Evolutionary conservation across 2,113 vertebrate genomes (phyloP), one percentile per base, ranked within the genome.

Genomic region (Podarcis raffonei): DNA sequence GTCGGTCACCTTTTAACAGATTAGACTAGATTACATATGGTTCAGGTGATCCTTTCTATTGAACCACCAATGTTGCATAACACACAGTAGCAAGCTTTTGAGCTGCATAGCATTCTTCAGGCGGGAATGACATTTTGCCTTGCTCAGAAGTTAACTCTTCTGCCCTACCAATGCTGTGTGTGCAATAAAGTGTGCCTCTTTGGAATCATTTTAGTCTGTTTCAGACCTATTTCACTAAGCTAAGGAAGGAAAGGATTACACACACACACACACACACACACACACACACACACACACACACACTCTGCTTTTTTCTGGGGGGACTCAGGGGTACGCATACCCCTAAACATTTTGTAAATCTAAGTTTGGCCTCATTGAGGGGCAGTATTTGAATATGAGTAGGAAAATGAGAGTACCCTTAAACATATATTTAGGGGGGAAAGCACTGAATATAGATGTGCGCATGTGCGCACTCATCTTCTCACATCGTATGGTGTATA

Each of bases 401-500:
- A 53, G 11, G 48, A 53, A 53, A 53, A 53, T 53, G 48, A 53
- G 48, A 53, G 48, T 11, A 12, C 48, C 48, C 48, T 12, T 53
- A 53, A 53, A 53, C 42, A 53, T 53, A 53, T 53, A 12, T 48
- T 53, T 53, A 53, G 48, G 2, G 2, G 0, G 0, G 0, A 53
- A 53, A 53, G 48, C 48, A 53, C 48, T 53, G 9, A 9, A 42
- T 42, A 42, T 42, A 42, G 42, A 42, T 53, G 48, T 53, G 48
- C 2, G 11, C 9, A 2, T 12, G 48, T 53, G 48, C 11, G 9
- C 48, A 11, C 48, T 48, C 48, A 48, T 48, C 48, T 48, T 69
- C 1, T 32, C 27, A 18, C 74, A 42, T 77, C 27, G 42, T 77
- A n/a, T 30, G 16, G 7, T 35, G 0, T 0, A 0, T 1, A 39